Evolutionary conservation across 2,797 vertebrate genomes (phyloP).

Genomic region (Anabacerthia variegaticeps): DNA sequence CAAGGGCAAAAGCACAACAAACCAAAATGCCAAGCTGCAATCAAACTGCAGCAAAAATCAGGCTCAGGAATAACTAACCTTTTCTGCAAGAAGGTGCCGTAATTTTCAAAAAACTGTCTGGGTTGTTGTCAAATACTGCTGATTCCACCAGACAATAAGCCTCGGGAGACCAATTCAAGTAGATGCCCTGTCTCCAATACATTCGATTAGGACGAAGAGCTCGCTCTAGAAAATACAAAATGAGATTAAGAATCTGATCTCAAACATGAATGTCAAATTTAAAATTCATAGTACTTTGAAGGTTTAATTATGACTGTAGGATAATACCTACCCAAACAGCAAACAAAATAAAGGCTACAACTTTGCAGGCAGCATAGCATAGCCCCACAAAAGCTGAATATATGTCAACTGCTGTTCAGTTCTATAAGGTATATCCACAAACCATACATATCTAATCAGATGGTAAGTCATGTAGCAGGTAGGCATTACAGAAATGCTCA

Average conservation of each 20-base stretch:
- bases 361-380: neutral
- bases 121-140: slow-evolving; percentile 77
- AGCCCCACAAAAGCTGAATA: neutral
- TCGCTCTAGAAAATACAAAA: slow-evolving; percentile 78
- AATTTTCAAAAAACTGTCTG: slow-evolving; percentile 90
- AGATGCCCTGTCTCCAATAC: slow-evolving; percentile 94
- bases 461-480: neutral
- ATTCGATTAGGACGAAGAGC: slow-evolving; percentile 86
- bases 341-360: neutral
- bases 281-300: neutral
- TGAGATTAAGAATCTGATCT: neutral
- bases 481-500: neutral
- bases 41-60: slow-evolving; percentile 25
- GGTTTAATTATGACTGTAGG: neutral
- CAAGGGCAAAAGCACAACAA: slow-evolving; percentile 6
- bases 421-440: neutral
- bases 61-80: slow-evolving; percentile 79
- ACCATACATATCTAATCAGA: neutral
- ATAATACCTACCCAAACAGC: neutral
- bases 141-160: slow-evolving; percentile 94
- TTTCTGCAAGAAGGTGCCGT: slow-evolving; percentile 92
- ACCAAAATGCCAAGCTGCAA: slow-evolving; percentile 30
- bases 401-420: neutral
- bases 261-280: neutral
- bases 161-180: slow-evolving; percentile 93